phyloP scores from a whole-genome alignment of 2,113 vertebrate species.

The Urocitellus parryii region DNA sequence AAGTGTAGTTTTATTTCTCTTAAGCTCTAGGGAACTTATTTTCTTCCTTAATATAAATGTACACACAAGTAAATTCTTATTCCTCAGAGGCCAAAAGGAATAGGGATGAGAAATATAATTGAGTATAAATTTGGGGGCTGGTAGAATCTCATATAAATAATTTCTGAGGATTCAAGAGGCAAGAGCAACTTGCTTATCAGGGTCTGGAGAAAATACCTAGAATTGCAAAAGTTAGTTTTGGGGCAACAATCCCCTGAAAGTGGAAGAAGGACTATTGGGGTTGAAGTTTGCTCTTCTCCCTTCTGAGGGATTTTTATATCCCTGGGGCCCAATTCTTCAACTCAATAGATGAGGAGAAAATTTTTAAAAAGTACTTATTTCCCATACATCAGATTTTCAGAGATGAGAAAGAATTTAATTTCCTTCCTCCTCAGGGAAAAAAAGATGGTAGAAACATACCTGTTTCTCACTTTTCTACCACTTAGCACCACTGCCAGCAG shows the following conservation, averaged over 20 bases:
- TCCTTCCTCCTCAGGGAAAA: neutral
- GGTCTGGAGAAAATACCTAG: neutral
- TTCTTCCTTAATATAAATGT: constrained; percentile 12
- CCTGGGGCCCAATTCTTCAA: neutral
- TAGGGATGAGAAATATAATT: neutral
- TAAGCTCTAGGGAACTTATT: neutral
- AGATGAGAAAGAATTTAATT: constrained; percentile 33
- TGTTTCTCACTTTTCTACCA: neutral
- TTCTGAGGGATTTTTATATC: neutral
- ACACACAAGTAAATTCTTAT: neutral
- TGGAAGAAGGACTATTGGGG: neutral
- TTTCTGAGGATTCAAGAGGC: constrained; percentile 16
- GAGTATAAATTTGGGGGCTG: neutral
- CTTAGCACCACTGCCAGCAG: neutral
- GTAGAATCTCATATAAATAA: constrained; percentile 23
- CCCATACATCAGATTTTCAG: neutral
- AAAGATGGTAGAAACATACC: neutral
- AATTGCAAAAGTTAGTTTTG: neutral
- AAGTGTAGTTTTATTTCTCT: constrained; percentile 34
- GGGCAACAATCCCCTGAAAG: neutral
- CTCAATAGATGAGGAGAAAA: neutral
- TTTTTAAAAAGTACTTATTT: neutral
- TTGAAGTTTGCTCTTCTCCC: neutral
- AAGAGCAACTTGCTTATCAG: constrained; percentile 32
- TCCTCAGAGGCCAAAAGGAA: constrained; percentile 39